Base-by-base conservation (phyloP, 1,140 invertebrate species). In the Euwallacea fornicatus region DNA sequence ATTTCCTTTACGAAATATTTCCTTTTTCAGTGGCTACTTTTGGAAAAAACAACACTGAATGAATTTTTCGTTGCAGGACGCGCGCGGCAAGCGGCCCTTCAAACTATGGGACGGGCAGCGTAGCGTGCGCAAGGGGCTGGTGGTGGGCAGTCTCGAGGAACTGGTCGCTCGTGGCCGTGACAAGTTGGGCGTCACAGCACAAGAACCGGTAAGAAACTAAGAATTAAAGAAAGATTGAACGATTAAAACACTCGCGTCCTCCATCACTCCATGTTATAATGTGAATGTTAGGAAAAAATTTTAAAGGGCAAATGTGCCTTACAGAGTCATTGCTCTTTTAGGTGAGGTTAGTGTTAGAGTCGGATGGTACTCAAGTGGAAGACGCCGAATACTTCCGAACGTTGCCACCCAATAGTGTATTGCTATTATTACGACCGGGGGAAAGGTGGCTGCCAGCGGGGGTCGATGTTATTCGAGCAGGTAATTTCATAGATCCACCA, bases 61-160 rank as follows among this genome's bases (percentile, higher is more conserved):
- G 21, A 33, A 33, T 50, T 53, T 46, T 64, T 47, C 13, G 7
- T 50, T 16, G 7, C 85, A 94, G 91, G 91, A 94, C 89, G 89
- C 91, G 88, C 91, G 93, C 87, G 91, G 90, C 88, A 94, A 94
- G 89, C 92, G 93, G 88, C 94, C 95, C 88, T 96, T 96, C 87
- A 97, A 97, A 89, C 91, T 97, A 90, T 97, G 95, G 95, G 95
- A 95, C 88, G 93, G 91, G 85, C 94, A 93, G 86, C 88, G 96
- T 86, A 94, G 90, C 85, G 88, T 94, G 78, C 91, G 95, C 83
- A 97, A 97, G 85, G 94, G 94, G 79, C 85, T 97, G 82, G 94
- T 96, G 77, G 95, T 96, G 80, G 90, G 91, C 81, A 94, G 90
- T 82, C 91, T 97, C 79, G 91, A 94, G 83, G 96, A 98, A 85